Percentiles rank a stretch among this genome's conserved stretches.
Conservation (phyloP, 1,140 invertebrate genomes). For the Platyura marginata region DNA sequence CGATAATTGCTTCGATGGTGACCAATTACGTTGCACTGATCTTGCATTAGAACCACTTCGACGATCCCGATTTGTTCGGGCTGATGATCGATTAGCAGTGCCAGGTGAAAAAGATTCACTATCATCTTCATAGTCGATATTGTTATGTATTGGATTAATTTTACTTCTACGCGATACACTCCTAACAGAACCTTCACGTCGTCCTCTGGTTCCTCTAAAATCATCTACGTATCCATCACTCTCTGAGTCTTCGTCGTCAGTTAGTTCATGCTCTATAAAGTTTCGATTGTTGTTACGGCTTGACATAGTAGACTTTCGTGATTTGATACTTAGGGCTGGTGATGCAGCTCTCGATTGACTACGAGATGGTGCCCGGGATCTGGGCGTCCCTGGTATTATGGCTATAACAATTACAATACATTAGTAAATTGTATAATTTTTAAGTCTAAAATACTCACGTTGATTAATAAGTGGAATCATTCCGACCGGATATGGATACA, state of each 20-base stretch:
- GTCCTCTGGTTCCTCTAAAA: neutral
- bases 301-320: slow-evolving; percentile 36
- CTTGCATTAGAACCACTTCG: slow-evolving; percentile 16
- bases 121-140: neutral
- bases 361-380: slow-evolving; percentile 27
- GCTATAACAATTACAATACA: too few relatives aligned
- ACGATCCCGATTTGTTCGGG: neutral
- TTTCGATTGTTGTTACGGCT: slow-evolving; percentile 21
- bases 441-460: slow-evolving; percentile 8
- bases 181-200: neutral
- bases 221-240: slow-evolving; percentile 20
- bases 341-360: slow-evolving; percentile 38
- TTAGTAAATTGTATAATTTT: neutral
- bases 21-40: slow-evolving; percentile 19
- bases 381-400: slow-evolving; percentile 11
- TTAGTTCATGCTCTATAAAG: slow-evolving; percentile 27
- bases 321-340: slow-evolving; percentile 46
- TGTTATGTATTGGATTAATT: neutral
- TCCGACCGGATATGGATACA: slow-evolving; percentile 18
- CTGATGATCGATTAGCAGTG: slow-evolving; percentile 8
- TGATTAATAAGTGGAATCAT: slow-evolving; percentile 19
- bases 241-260: slow-evolving; percentile 34
- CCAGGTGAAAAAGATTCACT: neutral
- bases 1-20: slow-evolving; percentile 9
- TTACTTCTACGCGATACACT: slow-evolving; percentile 13